Percentiles rank a stretch among this genome's conserved stretches.
phyloP scores from a whole-genome alignment of 2,113 vertebrate genomes.

The Urocitellus parryii region DNA sequence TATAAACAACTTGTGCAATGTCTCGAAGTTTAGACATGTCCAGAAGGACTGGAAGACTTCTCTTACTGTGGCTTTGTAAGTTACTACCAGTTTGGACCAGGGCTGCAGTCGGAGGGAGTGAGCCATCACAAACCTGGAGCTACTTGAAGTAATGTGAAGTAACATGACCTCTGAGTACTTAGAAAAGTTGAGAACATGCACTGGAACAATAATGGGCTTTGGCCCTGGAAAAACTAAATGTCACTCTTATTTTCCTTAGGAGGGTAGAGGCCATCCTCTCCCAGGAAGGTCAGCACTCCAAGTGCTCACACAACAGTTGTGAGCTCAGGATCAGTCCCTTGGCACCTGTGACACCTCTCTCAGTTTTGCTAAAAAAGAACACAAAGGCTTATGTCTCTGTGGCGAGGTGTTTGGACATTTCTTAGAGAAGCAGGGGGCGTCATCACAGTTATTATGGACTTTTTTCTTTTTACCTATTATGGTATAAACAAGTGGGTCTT shows the following conservation, averaged over 20 bases:
- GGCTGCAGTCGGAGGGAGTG: not conserved
- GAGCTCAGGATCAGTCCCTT: rapidly evolving
- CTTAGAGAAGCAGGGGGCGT: not conserved
- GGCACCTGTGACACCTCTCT: not conserved
- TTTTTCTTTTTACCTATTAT: not conserved
- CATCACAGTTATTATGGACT: not conserved
- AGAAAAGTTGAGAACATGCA: not conserved
- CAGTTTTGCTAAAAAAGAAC: not conserved
- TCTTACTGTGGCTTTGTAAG: not conserved
- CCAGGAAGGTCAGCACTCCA: rapidly evolving
- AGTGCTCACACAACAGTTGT: rapidly evolving
- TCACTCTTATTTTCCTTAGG: not conserved
- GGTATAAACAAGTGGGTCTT: not conserved
- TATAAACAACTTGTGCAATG: not conserved
- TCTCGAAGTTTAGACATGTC: not conserved
- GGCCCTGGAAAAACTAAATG: not conserved
- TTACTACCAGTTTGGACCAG: not conserved
- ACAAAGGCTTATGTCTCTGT: not conserved
- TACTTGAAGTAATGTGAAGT: not conserved
- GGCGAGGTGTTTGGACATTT: not conserved
- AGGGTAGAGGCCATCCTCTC: not conserved
- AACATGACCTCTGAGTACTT: not conserved
- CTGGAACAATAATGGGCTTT: not conserved
- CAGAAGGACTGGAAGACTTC: not conserved
- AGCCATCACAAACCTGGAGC: not conserved